Evolutionary conservation across 1,140 invertebrate species (phyloP), one percentile per base, ranked within the genome.

Genomic region (Pseudobourletiella spinata): DNA sequence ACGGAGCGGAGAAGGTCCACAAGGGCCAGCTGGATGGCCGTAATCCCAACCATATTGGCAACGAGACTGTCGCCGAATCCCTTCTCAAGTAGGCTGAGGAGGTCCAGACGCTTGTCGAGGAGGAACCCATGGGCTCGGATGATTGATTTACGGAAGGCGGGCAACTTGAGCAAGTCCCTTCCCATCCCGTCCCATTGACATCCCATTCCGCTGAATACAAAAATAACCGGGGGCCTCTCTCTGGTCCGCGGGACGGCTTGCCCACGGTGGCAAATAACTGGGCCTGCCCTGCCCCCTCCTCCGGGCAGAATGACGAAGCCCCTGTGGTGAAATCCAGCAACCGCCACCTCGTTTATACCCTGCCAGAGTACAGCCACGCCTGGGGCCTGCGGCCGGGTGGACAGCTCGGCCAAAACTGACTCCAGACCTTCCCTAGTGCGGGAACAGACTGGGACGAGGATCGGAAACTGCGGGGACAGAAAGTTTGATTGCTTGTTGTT

Each of bases 121-220:
- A n/a, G n/a, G n/a, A 42, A 43, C 1, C 30, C 22, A 18, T 11
- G 3, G 25, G 22, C 11, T 26, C 30, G 18, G 42, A 76, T 57
- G 29, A 85, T n/a, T n/a, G n/a, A n/a, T n/a, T n/a, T n/a, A n/a
- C n/a, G n/a, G n/a, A n/a, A n/a, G n/a, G n/a, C n/a, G n/a, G n/a
- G n/a, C n/a, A n/a, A 69, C 15, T 74, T 63, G 76, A 84, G 77
- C 65, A 86, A 73, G 24, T 78, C 71, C 43, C 74, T 67, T 2
- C 85, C 89, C 89, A 95, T 92, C 50, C 86, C 84, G 26, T 81
- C 73, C 90, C 91, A 95, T 71, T 95, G 89, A 0, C 86, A 86
- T 4, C 90, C 90, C 87, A 95, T 91, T 52, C 91, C 91, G 63
- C 89, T 86, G 76, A 91, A 96, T 14, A 95, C 83, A 75, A 87